phyloP scores from a whole-genome alignment of 2,113 vertebrate species.

The Malurus elegans region DNA sequence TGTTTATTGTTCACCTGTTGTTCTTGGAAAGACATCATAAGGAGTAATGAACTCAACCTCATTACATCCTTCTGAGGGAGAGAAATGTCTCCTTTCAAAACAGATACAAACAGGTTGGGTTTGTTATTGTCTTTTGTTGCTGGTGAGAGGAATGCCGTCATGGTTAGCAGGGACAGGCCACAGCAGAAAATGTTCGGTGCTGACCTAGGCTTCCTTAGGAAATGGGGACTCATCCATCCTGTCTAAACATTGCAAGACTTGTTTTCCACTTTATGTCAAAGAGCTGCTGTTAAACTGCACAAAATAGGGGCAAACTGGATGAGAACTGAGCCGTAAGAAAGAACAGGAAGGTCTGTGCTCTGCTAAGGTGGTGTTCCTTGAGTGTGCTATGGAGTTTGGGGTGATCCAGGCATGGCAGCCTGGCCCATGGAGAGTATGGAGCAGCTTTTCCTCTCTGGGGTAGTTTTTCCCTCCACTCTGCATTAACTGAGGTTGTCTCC shows the following conservation, averaged over 20 bases:
- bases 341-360: not conserved
- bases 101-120: not conserved
- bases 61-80: not conserved
- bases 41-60: not conserved
- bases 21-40: not conserved
- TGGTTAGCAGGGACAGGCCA: not conserved
- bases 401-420: not conserved
- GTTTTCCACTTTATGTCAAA: not conserved
- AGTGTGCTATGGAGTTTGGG: not conserved
- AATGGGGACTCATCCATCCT: not conserved
- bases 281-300: not conserved
- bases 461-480: not conserved
- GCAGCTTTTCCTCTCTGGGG: not conserved
- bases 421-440: not conserved
- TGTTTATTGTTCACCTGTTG: not conserved
- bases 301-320: not conserved
- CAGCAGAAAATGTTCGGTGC: not conserved
- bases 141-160: not conserved
- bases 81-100: not conserved
- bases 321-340: not conserved
- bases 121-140: not conserved
- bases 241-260: not conserved
- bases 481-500: not conserved
- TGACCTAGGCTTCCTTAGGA: not conserved
- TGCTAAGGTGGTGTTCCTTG: fast-evolving